Evolutionary conservation across 37 sponge, comb jelly and placozoan genomes (phyloP).

Genomic region (Theonella swinhoei): DNA sequence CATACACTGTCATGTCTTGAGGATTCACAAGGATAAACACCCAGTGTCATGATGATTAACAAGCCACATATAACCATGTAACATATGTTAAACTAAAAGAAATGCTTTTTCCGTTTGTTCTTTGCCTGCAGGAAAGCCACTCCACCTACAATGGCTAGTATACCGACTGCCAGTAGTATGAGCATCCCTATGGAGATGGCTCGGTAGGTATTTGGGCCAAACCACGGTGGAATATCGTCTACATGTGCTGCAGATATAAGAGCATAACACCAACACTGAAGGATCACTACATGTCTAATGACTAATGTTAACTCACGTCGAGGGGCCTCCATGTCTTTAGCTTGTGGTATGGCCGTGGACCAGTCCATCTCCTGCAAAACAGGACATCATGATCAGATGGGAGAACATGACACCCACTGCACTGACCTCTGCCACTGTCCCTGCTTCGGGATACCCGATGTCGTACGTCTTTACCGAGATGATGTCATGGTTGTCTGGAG

Average conservation of each 20-base stretch:
- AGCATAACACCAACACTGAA: background rate
- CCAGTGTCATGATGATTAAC: too few species aligned
- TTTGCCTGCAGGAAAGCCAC: conserved; percentile 41
- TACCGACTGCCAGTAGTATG: conserved; percentile 35
- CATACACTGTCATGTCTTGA: too few species aligned
- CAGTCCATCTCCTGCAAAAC: conserved; percentile 45
- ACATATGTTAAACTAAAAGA: conserved; percentile 31
- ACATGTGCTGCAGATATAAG: conserved; percentile 54
- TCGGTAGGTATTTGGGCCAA: conserved; percentile 46
- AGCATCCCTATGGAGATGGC: conserved; percentile 42
- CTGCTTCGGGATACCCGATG: conserved; percentile 14
- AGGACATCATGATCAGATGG: too few species aligned
- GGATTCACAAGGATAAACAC: too few species aligned
- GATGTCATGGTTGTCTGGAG: conserved; percentile 90
- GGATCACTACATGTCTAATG: background rate
- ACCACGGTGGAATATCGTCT: conserved; percentile 39
- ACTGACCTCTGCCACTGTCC: conserved; percentile 9
- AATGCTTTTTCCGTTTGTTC: conserved; percentile 37
- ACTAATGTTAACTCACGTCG: conserved; percentile 47
- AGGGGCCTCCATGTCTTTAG: conserved; percentile 33
- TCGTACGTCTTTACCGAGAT: conserved; percentile 80
- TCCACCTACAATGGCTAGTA: conserved; percentile 50
- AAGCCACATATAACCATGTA: background rate
- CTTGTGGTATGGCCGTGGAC: conserved; percentile 64
- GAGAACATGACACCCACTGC: background rate